These are phyloP conservation scores for Amphiprion ocellaris DNA, from an alignment of 2,113 vertebrate species.

Conservation along the genomic window DNA sequence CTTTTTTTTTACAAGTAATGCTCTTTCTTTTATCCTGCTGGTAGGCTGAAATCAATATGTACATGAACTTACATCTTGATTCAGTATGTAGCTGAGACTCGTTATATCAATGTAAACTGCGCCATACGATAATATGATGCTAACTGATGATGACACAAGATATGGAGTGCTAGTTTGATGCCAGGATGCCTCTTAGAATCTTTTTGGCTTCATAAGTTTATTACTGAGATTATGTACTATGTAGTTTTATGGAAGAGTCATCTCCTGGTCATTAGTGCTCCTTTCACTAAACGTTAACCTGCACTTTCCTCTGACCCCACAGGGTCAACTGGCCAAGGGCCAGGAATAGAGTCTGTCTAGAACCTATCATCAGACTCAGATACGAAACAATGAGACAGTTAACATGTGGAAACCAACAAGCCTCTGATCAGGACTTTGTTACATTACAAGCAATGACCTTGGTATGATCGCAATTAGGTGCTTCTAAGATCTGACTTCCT, in stretches of 20 bases:
- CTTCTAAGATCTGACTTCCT: slow-evolving; percentile 4
- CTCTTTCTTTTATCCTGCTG: background rate
- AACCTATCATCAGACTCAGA: slow-evolving; percentile 10
- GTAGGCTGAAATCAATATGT: slow-evolving; percentile 18
- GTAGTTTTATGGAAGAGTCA: background rate
- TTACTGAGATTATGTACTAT: background rate
- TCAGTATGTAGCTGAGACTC: no score
- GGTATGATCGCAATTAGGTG: slow-evolving; percentile 22
- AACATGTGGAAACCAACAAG: slow-evolving; percentile 44
- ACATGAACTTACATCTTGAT: background rate
- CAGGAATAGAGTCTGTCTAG: slow-evolving; percentile 4
- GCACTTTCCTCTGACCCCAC: slow-evolving; percentile 19
- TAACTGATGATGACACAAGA: no score
- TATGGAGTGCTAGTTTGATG: no score
- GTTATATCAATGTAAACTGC: no score
- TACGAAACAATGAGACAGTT: slow-evolving; percentile 23
- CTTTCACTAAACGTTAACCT: slow-evolving; percentile 18
- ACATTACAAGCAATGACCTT: slow-evolving; percentile 30
- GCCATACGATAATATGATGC: no score
- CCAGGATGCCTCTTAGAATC: no score
- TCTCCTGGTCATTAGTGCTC: background rate
- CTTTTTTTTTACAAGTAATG: background rate
- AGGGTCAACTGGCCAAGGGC: slow-evolving; percentile 35
- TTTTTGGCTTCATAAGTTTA: no score
- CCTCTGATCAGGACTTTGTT: slow-evolving; percentile 17